A percentile compares a stretch with the other conserved stretches of the same genome.
Conservation (phyloP, 2,113 vertebrate species). For the Prochilodus magdalenae region DNA sequence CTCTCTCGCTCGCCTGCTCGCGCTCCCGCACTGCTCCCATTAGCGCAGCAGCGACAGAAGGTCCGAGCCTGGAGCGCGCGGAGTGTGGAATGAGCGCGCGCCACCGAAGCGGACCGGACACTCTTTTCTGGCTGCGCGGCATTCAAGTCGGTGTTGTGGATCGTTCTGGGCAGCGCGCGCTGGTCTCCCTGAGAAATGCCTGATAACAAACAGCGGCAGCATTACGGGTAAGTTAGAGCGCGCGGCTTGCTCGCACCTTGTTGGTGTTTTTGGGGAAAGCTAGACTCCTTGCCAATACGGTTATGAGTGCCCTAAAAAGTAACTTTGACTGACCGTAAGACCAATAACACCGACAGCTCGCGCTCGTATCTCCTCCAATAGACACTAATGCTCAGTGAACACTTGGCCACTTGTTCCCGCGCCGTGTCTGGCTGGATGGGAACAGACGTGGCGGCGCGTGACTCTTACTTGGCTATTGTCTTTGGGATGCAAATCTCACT, state of each 20-base stretch:
- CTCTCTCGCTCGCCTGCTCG: not conserved
- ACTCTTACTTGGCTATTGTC: not conserved
- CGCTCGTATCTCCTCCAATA: not conserved
- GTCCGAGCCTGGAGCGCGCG: not conserved
- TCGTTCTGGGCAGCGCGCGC: not conserved
- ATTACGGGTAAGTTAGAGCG: slow-evolving; percentile 41
- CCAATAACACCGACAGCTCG: not conserved
- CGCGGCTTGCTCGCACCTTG: not conserved
- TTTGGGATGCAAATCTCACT: not conserved
- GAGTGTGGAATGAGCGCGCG: not conserved
- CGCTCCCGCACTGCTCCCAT: not conserved
- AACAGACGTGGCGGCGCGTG: not conserved
- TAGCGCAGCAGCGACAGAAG: not conserved
- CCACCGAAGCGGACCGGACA: not conserved
- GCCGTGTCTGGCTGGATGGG: not conserved
- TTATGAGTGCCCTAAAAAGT: too few species aligned
- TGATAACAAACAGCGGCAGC: slow-evolving; percentile 1
- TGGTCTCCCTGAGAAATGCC: slow-evolving; percentile 26
- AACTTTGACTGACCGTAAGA: not conserved
- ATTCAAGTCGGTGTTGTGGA: not conserved
- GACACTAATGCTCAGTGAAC: not conserved
- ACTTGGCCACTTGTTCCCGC: not conserved
- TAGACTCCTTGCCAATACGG: not conserved
- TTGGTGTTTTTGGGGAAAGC: not conserved
- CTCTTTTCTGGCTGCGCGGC: not conserved